Base-by-base conservation (phyloP, 2,797 vertebrate genomes). In the Xenops minutus region DNA sequence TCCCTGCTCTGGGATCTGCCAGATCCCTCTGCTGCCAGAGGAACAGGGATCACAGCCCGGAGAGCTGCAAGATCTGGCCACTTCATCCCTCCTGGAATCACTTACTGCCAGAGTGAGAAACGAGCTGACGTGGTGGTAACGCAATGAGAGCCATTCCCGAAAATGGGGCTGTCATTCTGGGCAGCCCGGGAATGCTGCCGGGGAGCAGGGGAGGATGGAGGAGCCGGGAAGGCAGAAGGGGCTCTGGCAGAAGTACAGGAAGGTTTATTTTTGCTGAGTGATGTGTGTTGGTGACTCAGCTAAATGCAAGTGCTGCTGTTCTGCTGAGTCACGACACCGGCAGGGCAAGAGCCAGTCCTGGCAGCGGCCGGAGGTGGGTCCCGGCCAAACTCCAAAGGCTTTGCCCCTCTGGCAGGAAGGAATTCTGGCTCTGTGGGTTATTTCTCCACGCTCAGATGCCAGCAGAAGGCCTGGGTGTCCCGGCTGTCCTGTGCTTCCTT, bases 251-350 rank as follows among this genome's bases (percentile, higher is more conserved):
- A 10, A 69, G 7, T 7, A 19, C 1, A 0, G 91, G 82, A n/a
- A 12, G 87, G 5, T 48, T 71, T 30, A 2, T 68, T 61, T 32
- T 32, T 14, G 54, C 89, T 30, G 36, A 66, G 17, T 4, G 10
- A 14, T 58, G 55, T 26, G 54, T 2, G 3, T 9, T 1, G 7
- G 20, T 92, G 89, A 95, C 79, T 92, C 85, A 79, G 78, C 64
- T 0, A 12, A 52, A 49, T 1, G 3, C 26, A 2, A 48, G 54
- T 0, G 10, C 8, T 2, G 3, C 24, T 7, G 5, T 7, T 52
- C 9, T 66, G 88, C 88, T 27, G 88, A 79, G 72, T 90, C 95
- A 85, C 0, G 26, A 18, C 7, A n/a, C 46, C 2, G 4, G 68
- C 12, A 34, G 32, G 13, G 64, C 24, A 37, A 0, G 6, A 22